phyloP scores from a whole-genome alignment of 2,113 vertebrate species.

The Microtus richardsoni region DNA sequence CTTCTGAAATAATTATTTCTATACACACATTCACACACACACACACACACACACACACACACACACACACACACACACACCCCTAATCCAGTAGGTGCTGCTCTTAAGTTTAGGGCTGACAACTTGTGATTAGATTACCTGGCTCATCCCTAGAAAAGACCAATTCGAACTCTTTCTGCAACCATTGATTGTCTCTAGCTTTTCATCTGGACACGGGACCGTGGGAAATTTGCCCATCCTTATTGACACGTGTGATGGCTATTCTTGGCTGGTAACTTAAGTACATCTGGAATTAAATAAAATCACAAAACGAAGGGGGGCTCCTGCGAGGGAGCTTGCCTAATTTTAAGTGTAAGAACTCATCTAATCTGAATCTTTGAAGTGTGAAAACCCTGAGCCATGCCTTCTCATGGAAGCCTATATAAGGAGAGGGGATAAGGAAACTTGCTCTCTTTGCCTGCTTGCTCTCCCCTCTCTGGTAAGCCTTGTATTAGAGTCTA shows the following conservation, averaged over 20 bases:
- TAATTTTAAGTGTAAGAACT: background rate
- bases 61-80: background rate
- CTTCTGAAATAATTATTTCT: background rate
- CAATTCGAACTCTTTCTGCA: background rate
- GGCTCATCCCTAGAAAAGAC: background rate
- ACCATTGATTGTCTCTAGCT: background rate
- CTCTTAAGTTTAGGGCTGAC: background rate
- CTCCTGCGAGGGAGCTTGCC: background rate
- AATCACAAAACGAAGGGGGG: background rate
- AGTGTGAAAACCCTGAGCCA: background rate
- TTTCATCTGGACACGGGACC: background rate
- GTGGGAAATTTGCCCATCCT: background rate
- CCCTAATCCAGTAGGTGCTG: background rate
- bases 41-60: background rate
- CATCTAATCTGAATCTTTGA: background rate
- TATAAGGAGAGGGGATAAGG: background rate
- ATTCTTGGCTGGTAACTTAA: background rate
- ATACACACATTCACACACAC: background rate
- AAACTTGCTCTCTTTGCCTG: background rate
- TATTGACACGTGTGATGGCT: background rate
- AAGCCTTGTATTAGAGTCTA: background rate
- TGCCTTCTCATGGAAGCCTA: background rate
- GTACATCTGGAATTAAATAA: background rate
- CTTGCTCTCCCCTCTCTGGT: background rate
- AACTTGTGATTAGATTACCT: background rate